Percentiles rank a stretch among this genome's conserved stretches.
Conservation (phyloP, 2,113 vertebrate species). For the Columba janthina region DNA sequence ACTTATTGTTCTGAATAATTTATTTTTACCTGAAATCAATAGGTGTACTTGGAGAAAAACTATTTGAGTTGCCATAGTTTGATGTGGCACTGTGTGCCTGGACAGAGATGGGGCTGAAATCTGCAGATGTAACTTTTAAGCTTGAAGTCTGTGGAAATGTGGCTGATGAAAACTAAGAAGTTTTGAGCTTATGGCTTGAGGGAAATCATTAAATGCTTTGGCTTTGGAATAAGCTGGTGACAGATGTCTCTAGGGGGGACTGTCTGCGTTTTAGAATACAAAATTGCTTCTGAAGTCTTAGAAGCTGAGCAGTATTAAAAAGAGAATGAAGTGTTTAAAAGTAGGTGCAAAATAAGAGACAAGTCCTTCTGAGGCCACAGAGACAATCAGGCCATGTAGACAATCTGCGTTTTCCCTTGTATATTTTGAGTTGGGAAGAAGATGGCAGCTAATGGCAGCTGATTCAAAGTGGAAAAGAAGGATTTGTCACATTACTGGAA, state of each 20-base stretch:
- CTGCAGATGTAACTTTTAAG: neutral
- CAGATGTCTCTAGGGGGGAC: neutral
- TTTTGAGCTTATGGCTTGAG: constrained; percentile 9
- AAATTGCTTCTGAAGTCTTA: neutral
- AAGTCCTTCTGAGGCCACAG: constrained; percentile 41
- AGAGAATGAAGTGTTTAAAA: constrained; percentile 10
- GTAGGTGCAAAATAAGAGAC: neutral
- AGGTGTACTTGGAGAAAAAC: neutral
- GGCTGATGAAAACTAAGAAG: neutral
- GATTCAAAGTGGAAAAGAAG: neutral
- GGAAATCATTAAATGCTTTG: neutral
- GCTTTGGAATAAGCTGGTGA: constrained; percentile 29
- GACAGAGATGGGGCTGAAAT: neutral
- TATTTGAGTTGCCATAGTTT: neutral
- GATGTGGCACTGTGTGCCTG: constrained; percentile 6
- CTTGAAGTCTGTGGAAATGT: neutral
- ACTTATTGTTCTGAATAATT: neutral
- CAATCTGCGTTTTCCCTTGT: constrained; percentile 44
- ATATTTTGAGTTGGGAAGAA: neutral
- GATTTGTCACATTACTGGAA: neutral
- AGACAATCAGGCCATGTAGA: constrained; percentile 60
- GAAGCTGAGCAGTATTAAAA: constrained; percentile 28
- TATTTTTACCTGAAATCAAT: neutral
- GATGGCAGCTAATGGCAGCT: neutral
- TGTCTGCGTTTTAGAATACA: neutral